Percentiles rank a stretch among this genome's conserved stretches.
These are phyloP conservation scores for Nestor notabilis DNA, from an alignment of 2,113 vertebrate species.

Conservation along the genomic window DNA sequence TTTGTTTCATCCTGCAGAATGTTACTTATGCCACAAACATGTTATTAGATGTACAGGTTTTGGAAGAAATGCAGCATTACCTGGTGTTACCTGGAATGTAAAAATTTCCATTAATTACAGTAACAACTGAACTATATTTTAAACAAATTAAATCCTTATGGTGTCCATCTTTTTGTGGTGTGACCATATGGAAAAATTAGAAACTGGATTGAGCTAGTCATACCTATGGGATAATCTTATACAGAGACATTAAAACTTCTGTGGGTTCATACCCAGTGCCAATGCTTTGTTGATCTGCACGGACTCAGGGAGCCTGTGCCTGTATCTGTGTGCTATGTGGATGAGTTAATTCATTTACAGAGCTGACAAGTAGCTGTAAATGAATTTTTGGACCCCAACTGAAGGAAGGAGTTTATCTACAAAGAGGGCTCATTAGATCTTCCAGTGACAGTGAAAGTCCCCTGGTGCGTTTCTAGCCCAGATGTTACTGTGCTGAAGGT, in stretches of 20 bases:
- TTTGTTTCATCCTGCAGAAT: neutral
- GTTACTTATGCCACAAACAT: neutral
- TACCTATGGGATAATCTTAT: too few relatives aligned
- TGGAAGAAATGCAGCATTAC: neutral
- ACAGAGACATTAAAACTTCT: neutral
- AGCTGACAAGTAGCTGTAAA: neutral
- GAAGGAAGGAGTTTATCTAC: neutral
- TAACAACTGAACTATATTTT: neutral
- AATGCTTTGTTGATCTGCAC: neutral
- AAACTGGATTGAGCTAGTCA: neutral
- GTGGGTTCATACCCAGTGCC: neutral
- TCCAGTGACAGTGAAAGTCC: neutral
- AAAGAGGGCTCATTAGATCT: neutral
- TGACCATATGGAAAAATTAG: neutral
- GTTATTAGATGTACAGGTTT: neutral
- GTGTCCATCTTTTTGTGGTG: neutral
- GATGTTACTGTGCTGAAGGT: neutral
- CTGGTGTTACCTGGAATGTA: neutral
- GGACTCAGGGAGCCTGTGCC: neutral
- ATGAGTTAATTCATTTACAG: neutral
- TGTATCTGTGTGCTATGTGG: neutral
- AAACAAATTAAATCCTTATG: neutral
- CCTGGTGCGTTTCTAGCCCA: neutral
- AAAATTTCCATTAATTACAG: neutral
- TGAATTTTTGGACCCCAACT: neutral